These are phyloP conservation scores for Coturnix japonica DNA, from an alignment of 2,113 vertebrate genomes.

Conservation along the genomic window DNA sequence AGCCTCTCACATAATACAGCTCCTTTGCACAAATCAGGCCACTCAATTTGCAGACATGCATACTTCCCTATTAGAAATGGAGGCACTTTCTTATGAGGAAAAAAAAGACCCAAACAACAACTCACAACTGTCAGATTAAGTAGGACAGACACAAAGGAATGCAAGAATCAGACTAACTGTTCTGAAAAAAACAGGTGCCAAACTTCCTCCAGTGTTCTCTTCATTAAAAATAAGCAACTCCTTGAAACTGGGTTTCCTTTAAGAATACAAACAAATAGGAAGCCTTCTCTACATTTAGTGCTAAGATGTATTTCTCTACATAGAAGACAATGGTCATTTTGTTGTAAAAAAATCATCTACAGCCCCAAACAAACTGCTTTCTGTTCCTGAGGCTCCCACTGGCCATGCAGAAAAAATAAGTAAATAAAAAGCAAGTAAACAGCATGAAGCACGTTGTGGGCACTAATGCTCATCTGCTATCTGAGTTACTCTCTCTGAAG, in stretches of 20 bases:
- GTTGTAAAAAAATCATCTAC: not conserved
- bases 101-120: not conserved
- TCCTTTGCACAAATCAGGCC: not conserved
- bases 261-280: conserved; percentile 24
- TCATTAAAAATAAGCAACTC: conserved; percentile 55
- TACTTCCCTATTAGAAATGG: not conserved
- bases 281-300: not conserved
- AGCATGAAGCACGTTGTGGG: not conserved
- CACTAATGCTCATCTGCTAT: not conserved
- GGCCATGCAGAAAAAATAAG: not conserved
- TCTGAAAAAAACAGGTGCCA: conserved; percentile 59
- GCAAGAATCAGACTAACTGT: conserved; percentile 16
- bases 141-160: not conserved
- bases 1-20: not conserved
- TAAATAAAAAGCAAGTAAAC: not conserved
- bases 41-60: not conserved
- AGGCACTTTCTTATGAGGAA: not conserved
- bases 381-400: not conserved
- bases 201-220: conserved; percentile 7
- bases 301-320: conserved; percentile 5
- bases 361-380: not conserved
- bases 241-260: conserved; percentile 17
- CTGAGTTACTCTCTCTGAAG: not conserved
- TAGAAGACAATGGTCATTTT: not conserved
- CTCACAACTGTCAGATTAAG: not conserved